Percentiles rank a stretch among this genome's conserved stretches.
These are phyloP conservation scores for Hirtodrosophila confusa DNA, from an alignment of 2,888 invertebrate genomes.

Conservation along the genomic window DNA sequence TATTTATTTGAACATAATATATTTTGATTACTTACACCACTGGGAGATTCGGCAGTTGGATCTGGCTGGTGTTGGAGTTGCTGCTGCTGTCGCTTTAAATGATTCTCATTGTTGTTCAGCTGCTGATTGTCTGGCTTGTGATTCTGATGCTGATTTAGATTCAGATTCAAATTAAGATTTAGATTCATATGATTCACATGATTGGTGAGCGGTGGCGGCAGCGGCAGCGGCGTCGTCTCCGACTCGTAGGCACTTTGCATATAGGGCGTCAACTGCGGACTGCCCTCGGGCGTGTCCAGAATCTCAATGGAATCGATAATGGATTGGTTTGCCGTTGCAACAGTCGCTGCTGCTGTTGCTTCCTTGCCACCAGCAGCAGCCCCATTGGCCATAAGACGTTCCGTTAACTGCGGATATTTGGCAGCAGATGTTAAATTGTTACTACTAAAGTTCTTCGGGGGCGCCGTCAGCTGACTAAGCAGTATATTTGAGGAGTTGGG, in stretches of 20 bases:
- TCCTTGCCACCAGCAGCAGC: conserved; percentile 16
- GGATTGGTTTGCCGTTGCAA: conserved; percentile 11
- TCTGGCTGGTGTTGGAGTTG: conserved; percentile 41
- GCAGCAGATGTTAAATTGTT: conserved; percentile 37
- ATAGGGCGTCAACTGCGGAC: conserved; percentile 64
- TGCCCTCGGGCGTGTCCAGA: conserved; percentile 82
- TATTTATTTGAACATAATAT: too few species aligned
- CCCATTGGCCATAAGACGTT: conserved; percentile 79
- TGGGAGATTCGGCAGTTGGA: conserved; percentile 63
- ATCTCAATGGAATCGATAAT: conserved; percentile 82
- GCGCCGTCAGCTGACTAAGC: conserved; percentile 70
- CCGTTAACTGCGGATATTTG: conserved; percentile 80
- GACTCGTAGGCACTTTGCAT: conserved; percentile 58
- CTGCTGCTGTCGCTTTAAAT: conserved; percentile 55
- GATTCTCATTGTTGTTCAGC: conserved; percentile 61
- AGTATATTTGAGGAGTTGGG: conserved; percentile 60
- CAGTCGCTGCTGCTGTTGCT: conserved; percentile 4
- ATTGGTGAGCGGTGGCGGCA: conserved; percentile 48
- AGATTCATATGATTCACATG: conserved; percentile 53
- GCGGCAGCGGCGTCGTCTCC: conserved; percentile 23
- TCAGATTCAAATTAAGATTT: conserved; percentile 33
- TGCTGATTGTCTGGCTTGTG: conserved; percentile 52
- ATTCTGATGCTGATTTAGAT: conserved; percentile 34
- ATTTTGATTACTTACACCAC: conserved; percentile 49
- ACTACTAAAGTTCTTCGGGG: conserved; percentile 58